A percentile compares a stretch with the other conserved stretches of the same genome.
These are phyloP conservation scores for Panagrolaimus sp. DNA, from an alignment of 1,140 invertebrate species.

Conservation along the genomic window DNA sequence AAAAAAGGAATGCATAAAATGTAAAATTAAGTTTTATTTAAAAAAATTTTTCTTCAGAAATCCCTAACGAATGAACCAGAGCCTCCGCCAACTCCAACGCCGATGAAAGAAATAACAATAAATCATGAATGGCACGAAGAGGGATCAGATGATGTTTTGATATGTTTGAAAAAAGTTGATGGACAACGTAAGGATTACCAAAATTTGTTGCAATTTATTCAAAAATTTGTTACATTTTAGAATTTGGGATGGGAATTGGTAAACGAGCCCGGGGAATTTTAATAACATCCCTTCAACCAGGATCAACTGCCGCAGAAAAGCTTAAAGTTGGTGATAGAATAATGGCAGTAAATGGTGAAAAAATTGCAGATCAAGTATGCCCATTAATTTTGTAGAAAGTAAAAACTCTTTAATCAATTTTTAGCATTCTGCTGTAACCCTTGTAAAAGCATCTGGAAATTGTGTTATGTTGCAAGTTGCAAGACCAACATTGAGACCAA, in stretches of 20 bases:
- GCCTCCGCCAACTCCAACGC: constrained; percentile 5
- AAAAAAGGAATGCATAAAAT: background rate
- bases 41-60: constrained; percentile 25
- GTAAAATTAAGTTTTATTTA: background rate
- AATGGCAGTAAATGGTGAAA: constrained; percentile 55
- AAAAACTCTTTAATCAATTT: constrained; percentile 32
- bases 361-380: constrained; percentile 53
- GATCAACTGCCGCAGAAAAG: constrained; percentile 56
- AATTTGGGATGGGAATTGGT: constrained; percentile 59
- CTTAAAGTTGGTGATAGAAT: constrained; percentile 56
- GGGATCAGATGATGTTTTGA: constrained; percentile 48
- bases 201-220: no score
- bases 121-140: constrained; percentile 45
- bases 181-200: constrained; percentile 41
- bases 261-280: constrained; percentile 56
- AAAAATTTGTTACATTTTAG: no score
- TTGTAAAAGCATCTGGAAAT: constrained; percentile 52
- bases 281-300: constrained; percentile 57
- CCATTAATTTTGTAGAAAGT: constrained; percentile 27
- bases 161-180: constrained; percentile 52
- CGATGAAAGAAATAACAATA: constrained; percentile 20
- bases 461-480: constrained; percentile 53
- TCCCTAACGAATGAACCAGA: constrained; percentile 15
- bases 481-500: constrained; percentile 33
- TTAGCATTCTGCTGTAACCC: constrained; percentile 56